These are phyloP conservation scores for Sebastes paucispinis DNA, from an alignment of 2,797 vertebrate genomes.

Conservation along the genomic window DNA sequence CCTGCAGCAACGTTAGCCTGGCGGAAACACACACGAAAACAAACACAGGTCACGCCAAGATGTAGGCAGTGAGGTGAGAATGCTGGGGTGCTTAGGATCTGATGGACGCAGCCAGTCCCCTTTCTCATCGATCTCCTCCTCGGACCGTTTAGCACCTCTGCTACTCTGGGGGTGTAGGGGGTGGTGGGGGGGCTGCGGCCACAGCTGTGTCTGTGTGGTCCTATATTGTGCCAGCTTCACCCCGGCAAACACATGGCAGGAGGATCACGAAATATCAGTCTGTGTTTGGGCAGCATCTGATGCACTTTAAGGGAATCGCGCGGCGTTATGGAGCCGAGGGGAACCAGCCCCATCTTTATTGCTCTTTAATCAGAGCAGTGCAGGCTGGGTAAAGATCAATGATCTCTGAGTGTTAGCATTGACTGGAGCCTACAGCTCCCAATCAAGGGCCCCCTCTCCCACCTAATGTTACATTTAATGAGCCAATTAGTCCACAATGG, in stretches of 20 bases:
- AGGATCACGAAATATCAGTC: slow-evolving; percentile 67
- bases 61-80: slow-evolving; percentile 54
- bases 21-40: slow-evolving; percentile 36
- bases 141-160: slow-evolving; percentile 76
- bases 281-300: slow-evolving; percentile 58
- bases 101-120: slow-evolving; percentile 64
- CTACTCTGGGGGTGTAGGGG: background rate
- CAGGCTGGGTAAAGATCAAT: slow-evolving; percentile 84
- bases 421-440: slow-evolving; percentile 82
- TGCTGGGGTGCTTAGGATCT: slow-evolving; percentile 65
- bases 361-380: slow-evolving; percentile 84
- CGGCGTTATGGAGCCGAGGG: slow-evolving; percentile 65
- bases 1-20: slow-evolving; percentile 48
- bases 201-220: slow-evolving; percentile 62
- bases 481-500: slow-evolving; percentile 87
- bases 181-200: slow-evolving; percentile 19
- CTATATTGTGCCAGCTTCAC: slow-evolving; percentile 38
- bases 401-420: slow-evolving; percentile 82
- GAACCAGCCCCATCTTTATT: slow-evolving; percentile 79
- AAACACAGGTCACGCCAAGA: slow-evolving; percentile 56
- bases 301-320: slow-evolving; percentile 66
- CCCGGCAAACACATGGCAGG: slow-evolving; percentile 35
- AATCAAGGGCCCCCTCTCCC: slow-evolving; percentile 80
- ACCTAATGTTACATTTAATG: slow-evolving; percentile 88
- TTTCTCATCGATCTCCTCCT: slow-evolving; percentile 72